Evolutionary conservation across 2,888 invertebrate species (phyloP).

Genomic region (Trachelus tabidus): DNA sequence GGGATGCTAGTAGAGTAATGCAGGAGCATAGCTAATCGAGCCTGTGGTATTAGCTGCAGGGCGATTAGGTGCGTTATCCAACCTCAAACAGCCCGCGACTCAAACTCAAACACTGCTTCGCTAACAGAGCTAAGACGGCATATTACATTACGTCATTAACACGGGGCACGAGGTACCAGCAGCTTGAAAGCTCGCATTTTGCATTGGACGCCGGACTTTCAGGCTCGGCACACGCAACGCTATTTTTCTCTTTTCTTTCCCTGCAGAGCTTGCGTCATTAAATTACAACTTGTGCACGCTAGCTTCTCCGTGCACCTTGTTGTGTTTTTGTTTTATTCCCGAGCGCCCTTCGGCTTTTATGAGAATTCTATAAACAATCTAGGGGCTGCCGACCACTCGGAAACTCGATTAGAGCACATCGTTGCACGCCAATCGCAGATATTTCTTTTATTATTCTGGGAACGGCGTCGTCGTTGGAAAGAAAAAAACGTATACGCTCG

Average conservation of each 20-base stretch:
- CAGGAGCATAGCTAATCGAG: slow-evolving; percentile 37
- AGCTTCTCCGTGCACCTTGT: not conserved
- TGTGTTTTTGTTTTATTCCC: not conserved
- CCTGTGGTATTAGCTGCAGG: slow-evolving; percentile 38
- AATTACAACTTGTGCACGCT: not conserved
- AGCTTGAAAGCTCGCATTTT: not conserved
- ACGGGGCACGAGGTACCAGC: not conserved
- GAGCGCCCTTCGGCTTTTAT: not conserved
- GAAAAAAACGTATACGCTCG: too few species aligned
- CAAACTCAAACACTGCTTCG: slow-evolving; percentile 28
- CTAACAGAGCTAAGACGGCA: slow-evolving; percentile 34
- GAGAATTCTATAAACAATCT: not conserved
- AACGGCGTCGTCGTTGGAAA: too few species aligned
- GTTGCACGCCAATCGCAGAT: not conserved
- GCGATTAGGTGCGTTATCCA: slow-evolving; percentile 46
- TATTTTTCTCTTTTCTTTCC: not conserved
- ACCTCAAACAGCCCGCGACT: slow-evolving; percentile 41
- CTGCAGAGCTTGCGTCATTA: not conserved
- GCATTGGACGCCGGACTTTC: not conserved
- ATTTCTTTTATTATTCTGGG: not conserved
- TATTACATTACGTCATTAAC: slow-evolving; percentile 33
- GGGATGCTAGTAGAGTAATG: slow-evolving; percentile 22
- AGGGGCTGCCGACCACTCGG: not conserved
- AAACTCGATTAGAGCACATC: not conserved
- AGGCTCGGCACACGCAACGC: not conserved